phyloP scores from a whole-genome alignment of 2,888 invertebrate species.

The Nowickia ferox region DNA sequence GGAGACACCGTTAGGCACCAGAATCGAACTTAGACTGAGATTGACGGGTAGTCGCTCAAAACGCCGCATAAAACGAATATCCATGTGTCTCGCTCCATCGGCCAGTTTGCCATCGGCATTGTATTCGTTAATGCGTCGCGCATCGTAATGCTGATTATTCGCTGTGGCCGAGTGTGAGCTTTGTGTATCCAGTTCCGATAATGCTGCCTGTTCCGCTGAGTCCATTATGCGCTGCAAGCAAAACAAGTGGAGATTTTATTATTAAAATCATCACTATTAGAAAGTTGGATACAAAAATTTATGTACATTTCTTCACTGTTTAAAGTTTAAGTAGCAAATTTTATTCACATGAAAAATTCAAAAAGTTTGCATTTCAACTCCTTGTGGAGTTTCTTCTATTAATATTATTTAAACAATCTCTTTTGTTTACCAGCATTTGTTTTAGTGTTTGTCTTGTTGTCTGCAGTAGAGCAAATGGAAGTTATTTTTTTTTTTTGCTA shows the following conservation, averaged over 20 bases:
- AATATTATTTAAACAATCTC: constrained; percentile 77
- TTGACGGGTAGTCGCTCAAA: constrained; percentile 94
- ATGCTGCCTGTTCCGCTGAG: constrained; percentile 93
- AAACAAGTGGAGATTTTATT: not conserved
- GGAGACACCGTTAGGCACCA: constrained; percentile 87
- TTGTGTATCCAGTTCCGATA: constrained; percentile 86
- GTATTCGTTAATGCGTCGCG: constrained; percentile 91
- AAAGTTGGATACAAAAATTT: constrained; percentile 6
- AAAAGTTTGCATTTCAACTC: constrained; percentile 57
- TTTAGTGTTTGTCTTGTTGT: constrained; percentile 75
- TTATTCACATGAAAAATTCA: constrained; percentile 53
- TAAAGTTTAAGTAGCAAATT: constrained; percentile 52
- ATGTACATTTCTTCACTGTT: constrained; percentile 21
- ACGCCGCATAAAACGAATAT: constrained; percentile 90
- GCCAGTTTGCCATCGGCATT: constrained; percentile 89
- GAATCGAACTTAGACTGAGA: constrained; percentile 92
- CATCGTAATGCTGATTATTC: constrained; percentile 89
- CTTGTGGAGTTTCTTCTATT: constrained; percentile 72
- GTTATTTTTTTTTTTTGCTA: constrained; percentile 17
- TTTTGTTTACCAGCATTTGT: constrained; percentile 42
- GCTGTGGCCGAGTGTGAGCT: constrained; percentile 83
- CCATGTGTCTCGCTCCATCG: constrained; percentile 88
- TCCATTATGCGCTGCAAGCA: constrained; percentile 92
- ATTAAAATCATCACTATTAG: not conserved
- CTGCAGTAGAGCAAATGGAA: constrained; percentile 73